These are phyloP conservation scores for Paragorgia papillata DNA, from an alignment of 92 coral and sea anemone genomes.

Conservation along the genomic window DNA sequence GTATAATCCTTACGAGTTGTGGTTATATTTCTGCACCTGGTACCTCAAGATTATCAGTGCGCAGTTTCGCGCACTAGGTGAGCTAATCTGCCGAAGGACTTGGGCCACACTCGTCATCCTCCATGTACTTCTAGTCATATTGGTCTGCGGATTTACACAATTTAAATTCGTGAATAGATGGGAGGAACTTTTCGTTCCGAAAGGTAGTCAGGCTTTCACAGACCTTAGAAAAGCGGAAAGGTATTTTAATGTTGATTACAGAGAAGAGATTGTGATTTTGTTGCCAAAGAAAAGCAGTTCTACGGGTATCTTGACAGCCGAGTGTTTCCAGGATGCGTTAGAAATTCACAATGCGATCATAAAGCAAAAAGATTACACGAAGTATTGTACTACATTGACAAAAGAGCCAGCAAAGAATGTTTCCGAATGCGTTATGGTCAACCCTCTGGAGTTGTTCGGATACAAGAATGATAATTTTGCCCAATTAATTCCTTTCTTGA, in stretches of 20 bases:
- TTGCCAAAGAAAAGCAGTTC: constrained; percentile 13
- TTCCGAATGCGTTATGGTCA: constrained; percentile 30
- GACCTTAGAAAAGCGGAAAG: constrained; percentile 22
- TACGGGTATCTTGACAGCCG: constrained; percentile 14
- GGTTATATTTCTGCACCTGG: constrained; percentile 26
- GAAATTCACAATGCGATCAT: constrained; percentile 26
- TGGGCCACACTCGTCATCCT: constrained; percentile 19
- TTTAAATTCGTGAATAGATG: constrained; percentile 35
- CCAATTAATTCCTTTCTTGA: neutral
- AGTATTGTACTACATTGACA: constrained; percentile 19
- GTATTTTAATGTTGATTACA: constrained; percentile 25
- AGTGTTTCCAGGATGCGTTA: constrained; percentile 32
- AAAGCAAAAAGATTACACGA: constrained; percentile 9
- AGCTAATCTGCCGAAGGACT: constrained; percentile 23
- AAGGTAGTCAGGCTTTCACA: constrained; percentile 22
- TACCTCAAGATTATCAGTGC: constrained; percentile 36
- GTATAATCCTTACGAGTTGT: constrained; percentile 23
- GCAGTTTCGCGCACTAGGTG: constrained; percentile 20
- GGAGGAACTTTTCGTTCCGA: constrained; percentile 35
- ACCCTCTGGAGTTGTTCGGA: constrained; percentile 24
- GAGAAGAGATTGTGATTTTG: constrained; percentile 34
- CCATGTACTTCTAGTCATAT: constrained; percentile 5
- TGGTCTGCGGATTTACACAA: constrained; percentile 41
- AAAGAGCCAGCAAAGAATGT: constrained; percentile 14
- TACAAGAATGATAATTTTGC: constrained; percentile 1